phyloP scores from a whole-genome alignment of 2,888 invertebrate species.

The Scrobipalpa atriplicella region DNA sequence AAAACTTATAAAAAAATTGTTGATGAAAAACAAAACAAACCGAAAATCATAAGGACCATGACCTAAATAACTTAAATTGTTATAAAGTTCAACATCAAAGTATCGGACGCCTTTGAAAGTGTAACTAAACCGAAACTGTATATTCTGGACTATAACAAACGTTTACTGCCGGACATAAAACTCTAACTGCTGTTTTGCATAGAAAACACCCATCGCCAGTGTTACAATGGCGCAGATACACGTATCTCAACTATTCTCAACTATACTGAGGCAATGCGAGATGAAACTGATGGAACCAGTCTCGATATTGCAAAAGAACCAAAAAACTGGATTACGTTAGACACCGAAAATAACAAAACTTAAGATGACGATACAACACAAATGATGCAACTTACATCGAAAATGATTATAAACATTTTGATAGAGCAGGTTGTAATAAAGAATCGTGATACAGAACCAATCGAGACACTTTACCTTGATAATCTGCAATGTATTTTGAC shows the following conservation, averaged over 20 bases:
- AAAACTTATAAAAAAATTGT: slow-evolving; percentile 3
- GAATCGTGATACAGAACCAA: slow-evolving; percentile 46
- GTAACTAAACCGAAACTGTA: slow-evolving; percentile 31
- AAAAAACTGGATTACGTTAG: slow-evolving; percentile 34
- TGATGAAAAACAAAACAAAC: slow-evolving; percentile 5
- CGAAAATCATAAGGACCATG: slow-evolving; percentile 38
- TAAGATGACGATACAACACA: slow-evolving; percentile 25
- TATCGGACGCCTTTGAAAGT: slow-evolving; percentile 28
- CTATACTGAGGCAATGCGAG: slow-evolving; percentile 41
- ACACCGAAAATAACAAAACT: slow-evolving; percentile 35
- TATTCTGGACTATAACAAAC: slow-evolving; percentile 30
- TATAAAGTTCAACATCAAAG: slow-evolving; percentile 33
- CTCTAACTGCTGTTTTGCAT: slow-evolving; percentile 35
- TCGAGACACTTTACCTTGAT: slow-evolving; percentile 64
- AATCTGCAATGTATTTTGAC: slow-evolving; percentile 68
- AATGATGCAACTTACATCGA: background rate
- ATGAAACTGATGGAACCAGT: slow-evolving; percentile 37
- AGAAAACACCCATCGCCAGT: slow-evolving; percentile 16
- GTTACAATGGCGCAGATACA: slow-evolving; percentile 13
- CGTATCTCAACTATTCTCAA: slow-evolving; percentile 24
- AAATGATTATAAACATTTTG: background rate
- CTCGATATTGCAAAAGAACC: slow-evolving; percentile 37
- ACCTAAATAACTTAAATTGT: slow-evolving; percentile 43
- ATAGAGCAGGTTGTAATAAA: background rate
- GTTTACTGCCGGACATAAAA: slow-evolving; percentile 53